phyloP scores from a whole-genome alignment of 30 jellyfish, hydroid and myxozoan species.

The Aurelia sp. region DNA sequence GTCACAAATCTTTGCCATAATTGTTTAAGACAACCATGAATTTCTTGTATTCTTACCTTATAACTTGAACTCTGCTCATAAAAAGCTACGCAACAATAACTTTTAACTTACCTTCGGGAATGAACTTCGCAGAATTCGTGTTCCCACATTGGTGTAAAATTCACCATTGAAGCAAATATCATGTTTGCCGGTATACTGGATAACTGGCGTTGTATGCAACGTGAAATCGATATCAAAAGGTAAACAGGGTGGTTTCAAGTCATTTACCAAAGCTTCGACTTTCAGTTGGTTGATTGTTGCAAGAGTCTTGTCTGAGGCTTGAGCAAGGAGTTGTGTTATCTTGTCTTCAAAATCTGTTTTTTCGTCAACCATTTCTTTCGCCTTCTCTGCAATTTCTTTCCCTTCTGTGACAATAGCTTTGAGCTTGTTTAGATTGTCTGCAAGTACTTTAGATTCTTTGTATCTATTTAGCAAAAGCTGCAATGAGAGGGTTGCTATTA shows the following conservation, averaged over 20 bases:
- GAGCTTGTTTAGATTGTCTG: not conserved
- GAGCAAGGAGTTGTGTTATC: conserved; percentile 13
- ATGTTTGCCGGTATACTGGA: not conserved
- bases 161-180: conserved; percentile 30
- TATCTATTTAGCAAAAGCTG: conserved; percentile 7
- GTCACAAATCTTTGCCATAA: too few species aligned
- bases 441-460: not conserved
- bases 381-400: conserved; percentile 1
- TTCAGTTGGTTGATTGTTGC: not conserved
- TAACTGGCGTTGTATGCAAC: not conserved
- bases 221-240: conserved; percentile 15
- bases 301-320: not conserved
- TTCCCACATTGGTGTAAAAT: conserved; percentile 1
- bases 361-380: conserved; percentile 14
- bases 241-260: conserved; percentile 9
- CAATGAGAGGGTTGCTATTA: too few species aligned
- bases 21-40: too few species aligned
- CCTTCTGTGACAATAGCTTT: conserved; percentile 10
- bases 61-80: too few species aligned
- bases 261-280: conserved; percentile 8
- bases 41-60: too few species aligned
- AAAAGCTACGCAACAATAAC: too few species aligned
- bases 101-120: not conserved
- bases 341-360: conserved; percentile 9
- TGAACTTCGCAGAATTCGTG: not conserved